Evolutionary conservation across 2,113 vertebrate species (phyloP), one percentile per base, ranked within the genome.

Genomic region (Columba janthina): DNA sequence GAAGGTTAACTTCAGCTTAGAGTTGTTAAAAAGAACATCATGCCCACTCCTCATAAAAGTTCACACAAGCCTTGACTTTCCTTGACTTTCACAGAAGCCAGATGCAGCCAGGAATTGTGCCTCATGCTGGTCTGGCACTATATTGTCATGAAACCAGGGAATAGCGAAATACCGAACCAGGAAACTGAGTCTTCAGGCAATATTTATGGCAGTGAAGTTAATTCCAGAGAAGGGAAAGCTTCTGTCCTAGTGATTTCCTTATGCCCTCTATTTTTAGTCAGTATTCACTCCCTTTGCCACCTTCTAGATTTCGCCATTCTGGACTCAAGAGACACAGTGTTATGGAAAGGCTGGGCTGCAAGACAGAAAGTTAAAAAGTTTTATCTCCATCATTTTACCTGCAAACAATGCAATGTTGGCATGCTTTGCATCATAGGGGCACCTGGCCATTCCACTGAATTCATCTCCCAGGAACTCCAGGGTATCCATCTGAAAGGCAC

Each of bases 401-500:
- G 99, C 99, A 50, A 99, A 99, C 89, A 99, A 98, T 0, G 99
- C 99, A 13, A 99, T 98, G 5, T 99, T 99, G 97, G 99, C 99
- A 70, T 99, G 99, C 95, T 99, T 99, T 97, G 99, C 99, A 84
- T 99, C 99, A 19, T 99, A 99, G 6, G 99, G 99, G 96, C 99
- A 99, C 62, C 99, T 99, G 44, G 99, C 99, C 99, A 99, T 99
- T 89, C 99, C 99, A 64, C 99, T 99, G 97, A 99, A 99, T 96
- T 99, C 99, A 95, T 99, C 99, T 90, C 99, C 99, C 56, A 98
- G 96, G 81, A 98, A 98, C 86, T 99, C 99, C 98, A 99, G 88
- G 40, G 98, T 98, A 94, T 99, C 99, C 97, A 98, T 98, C 99
- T 99, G 97, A 96, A 96, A 74, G 36, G 40, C 3, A 85, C 22